These are phyloP conservation scores for Lathamus discolor DNA, from an alignment of 2,113 vertebrate species.

Conservation along the genomic window DNA sequence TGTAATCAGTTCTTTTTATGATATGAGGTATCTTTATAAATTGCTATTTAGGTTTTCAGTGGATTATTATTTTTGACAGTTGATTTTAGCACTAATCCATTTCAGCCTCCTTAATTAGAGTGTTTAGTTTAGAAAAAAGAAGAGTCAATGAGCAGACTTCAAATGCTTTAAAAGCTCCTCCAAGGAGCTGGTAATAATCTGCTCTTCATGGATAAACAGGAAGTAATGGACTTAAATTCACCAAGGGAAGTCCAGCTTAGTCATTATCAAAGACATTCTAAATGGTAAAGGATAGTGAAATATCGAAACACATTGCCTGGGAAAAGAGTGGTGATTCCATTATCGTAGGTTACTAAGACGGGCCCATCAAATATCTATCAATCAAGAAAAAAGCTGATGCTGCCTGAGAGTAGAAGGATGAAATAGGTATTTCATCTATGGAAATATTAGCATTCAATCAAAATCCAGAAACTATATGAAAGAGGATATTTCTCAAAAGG, in stretches of 20 bases:
- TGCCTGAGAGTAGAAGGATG: not conserved
- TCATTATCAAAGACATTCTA: not conserved
- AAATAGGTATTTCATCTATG: not conserved
- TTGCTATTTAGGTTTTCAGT: not conserved
- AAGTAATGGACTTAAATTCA: not conserved
- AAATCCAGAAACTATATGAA: not conserved
- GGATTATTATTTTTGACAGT: not conserved
- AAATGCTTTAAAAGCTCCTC: slow-evolving; percentile 24
- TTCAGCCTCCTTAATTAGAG: not conserved
- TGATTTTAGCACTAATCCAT: slow-evolving; percentile 9
- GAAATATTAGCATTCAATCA: not conserved
- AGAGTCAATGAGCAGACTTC: not conserved
- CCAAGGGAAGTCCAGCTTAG: not conserved
- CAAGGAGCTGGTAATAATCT: not conserved
- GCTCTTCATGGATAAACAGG: not conserved
- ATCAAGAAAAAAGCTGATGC: not conserved
- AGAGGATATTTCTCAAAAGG: not conserved
- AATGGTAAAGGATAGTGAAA: not conserved
- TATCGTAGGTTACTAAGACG: not conserved
- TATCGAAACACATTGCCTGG: not conserved
- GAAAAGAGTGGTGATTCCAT: not conserved
- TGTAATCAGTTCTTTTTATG: not conserved
- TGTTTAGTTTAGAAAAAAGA: slow-evolving; percentile 1
- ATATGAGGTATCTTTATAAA: not conserved
- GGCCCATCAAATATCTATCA: not conserved